A percentile compares a stretch with the other conserved stretches of the same genome.
phyloP scores from a whole-genome alignment of 2,113 vertebrate species.

The Catagonus wagneri region DNA sequence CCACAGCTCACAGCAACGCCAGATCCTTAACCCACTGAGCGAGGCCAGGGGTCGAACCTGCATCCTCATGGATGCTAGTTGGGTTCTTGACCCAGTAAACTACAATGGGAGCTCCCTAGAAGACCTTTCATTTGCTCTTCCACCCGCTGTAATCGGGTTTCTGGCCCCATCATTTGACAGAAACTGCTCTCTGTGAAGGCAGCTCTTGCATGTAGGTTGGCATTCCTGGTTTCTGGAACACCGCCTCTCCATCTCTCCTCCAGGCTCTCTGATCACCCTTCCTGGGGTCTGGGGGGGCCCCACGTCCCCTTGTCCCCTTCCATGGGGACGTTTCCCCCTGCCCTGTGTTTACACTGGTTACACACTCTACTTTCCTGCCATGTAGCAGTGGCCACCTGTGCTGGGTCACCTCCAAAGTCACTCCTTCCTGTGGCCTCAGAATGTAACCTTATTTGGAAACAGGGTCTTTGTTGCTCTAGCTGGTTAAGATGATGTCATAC shows the following conservation, averaged over 20 bases:
- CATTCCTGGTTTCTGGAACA: not conserved
- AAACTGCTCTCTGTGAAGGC: not conserved
- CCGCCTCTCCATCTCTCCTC: not conserved
- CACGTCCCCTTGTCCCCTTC: not conserved
- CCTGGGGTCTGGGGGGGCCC: not conserved
- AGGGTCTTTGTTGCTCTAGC: not conserved
- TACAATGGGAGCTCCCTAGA: too few species aligned
- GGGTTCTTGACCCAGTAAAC: too few species aligned
- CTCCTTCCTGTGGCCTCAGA: not conserved
- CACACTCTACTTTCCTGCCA: not conserved
- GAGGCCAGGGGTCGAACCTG: too few species aligned
- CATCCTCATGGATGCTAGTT: too few species aligned
- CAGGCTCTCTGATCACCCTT: rapidly evolving
- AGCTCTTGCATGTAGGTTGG: not conserved
- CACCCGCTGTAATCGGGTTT: not conserved
- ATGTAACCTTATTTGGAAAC: not conserved
- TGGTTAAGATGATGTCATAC: not conserved
- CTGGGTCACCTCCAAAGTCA: not conserved
- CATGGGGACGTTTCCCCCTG: not conserved
- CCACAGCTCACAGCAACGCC: too few species aligned
- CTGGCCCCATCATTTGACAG: not conserved
- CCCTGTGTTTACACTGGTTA: not conserved
- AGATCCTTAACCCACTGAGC: too few species aligned
- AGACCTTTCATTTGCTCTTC: not conserved
- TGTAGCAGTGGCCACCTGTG: not conserved